Percentiles rank a stretch among this genome's conserved stretches.
Conservation (phyloP, 2,113 vertebrate genomes). For the Colossoma macropomum region DNA sequence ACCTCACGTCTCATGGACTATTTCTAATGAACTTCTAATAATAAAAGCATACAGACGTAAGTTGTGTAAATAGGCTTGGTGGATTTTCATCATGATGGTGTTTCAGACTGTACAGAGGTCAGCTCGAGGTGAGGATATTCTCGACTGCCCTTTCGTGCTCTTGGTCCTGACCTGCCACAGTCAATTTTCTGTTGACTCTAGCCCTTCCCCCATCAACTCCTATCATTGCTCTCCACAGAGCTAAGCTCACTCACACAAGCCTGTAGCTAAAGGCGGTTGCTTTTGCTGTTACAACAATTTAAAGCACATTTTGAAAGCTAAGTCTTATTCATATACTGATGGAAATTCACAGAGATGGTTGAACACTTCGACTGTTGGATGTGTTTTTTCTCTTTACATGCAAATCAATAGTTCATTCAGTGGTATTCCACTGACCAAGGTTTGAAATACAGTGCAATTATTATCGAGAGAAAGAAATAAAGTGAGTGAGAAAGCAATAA, state of each 20-base stretch:
- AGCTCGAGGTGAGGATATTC: slow-evolving; percentile 31
- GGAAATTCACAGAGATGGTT: slow-evolving; percentile 1
- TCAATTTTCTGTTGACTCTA: slow-evolving; percentile 42
- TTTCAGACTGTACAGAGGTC: slow-evolving; percentile 21
- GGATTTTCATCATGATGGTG: background rate
- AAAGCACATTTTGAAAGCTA: background rate
- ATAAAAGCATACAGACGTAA: background rate
- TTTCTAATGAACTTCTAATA: background rate
- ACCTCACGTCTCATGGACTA: no score
- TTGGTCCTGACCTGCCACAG: slow-evolving; percentile 42
- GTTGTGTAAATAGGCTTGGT: background rate
- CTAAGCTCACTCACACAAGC: background rate
- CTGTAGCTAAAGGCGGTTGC: background rate
- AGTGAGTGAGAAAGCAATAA: background rate
- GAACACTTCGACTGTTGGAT: slow-evolving; percentile 9
- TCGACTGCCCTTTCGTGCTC: slow-evolving; percentile 7
- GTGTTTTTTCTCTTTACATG: slow-evolving; percentile 11
- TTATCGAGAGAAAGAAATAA: slow-evolving; percentile 36
- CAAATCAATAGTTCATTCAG: slow-evolving; percentile 33
- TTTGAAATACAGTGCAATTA: slow-evolving; percentile 48
- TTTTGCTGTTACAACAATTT: background rate
- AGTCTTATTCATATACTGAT: background rate
- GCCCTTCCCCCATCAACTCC: background rate
- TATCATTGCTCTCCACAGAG: background rate
- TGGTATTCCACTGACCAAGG: background rate